A percentile compares a stretch with the other conserved stretches of the same genome.
These are phyloP conservation scores for Keiferia lycopersicella DNA, from an alignment of 2,888 invertebrate species.

Conservation along the genomic window DNA sequence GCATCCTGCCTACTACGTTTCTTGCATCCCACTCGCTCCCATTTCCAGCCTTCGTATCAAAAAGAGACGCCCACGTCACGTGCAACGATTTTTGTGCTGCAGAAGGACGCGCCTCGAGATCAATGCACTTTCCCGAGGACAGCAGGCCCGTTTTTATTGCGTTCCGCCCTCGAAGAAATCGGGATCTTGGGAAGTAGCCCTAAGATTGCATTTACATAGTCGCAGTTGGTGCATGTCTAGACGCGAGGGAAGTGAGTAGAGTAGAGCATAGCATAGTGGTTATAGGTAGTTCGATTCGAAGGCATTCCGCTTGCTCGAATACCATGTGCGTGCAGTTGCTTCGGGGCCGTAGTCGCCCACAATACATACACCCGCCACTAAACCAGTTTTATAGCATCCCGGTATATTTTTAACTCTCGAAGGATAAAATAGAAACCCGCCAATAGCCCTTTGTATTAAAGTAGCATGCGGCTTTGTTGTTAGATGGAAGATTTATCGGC, in stretches of 20 bases:
- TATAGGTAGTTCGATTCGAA: conserved; percentile 2
- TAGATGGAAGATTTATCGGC: conserved; percentile 11
- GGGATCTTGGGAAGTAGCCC: conserved; percentile 55
- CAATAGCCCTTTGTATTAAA: conserved; percentile 5
- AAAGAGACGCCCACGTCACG: conserved; percentile 70
- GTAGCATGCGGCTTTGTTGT: conserved; percentile 2
- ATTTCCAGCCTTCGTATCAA: conserved; percentile 46
- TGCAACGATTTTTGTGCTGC: conserved; percentile 77
- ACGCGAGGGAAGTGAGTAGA: conserved; percentile 72
- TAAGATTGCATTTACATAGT: conserved; percentile 59
- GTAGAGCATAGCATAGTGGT: conserved; percentile 37
- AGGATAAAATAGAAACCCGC: conserved; percentile 24
- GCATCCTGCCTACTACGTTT: conserved; percentile 76
- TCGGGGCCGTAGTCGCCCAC: conserved; percentile 29
- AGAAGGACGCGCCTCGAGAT: conserved; percentile 78
- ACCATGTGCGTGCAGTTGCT: conserved; percentile 47
- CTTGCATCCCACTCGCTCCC: conserved; percentile 65
- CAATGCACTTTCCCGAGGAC: conserved; percentile 81
- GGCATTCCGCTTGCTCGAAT: conserved; percentile 41
- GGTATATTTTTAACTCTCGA: conserved; percentile 48
- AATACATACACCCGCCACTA: conserved; percentile 27
- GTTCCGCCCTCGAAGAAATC: conserved; percentile 55
- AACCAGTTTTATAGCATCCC: conserved; percentile 38
- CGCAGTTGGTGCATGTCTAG: conserved; percentile 63
- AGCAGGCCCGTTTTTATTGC: conserved; percentile 74